Percentiles rank a stretch among this genome's conserved stretches.
phyloP scores from a whole-genome alignment of 2,797 vertebrate genomes.

The Hemibagrus guttatus region DNA sequence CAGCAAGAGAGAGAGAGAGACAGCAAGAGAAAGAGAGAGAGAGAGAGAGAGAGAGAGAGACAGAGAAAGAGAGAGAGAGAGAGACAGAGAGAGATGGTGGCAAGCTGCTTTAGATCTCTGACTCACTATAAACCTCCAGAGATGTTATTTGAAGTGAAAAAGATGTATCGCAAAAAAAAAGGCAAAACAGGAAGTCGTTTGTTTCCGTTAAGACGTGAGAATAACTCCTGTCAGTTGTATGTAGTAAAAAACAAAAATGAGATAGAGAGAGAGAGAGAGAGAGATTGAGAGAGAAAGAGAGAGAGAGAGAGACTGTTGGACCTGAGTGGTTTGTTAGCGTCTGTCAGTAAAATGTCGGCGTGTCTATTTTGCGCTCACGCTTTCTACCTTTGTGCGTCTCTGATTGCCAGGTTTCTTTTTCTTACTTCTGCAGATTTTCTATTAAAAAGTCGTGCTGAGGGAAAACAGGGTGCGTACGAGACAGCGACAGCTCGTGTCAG shows the following conservation, averaged over 20 bases:
- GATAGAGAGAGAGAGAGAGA: constrained; percentile 29
- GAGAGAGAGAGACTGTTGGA: constrained; percentile 59
- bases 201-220: constrained; percentile 59
- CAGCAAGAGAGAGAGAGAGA: too few relatives aligned
- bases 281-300: constrained; percentile 40
- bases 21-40: too few relatives aligned
- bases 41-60: too few relatives aligned
- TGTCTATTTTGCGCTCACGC: constrained; percentile 46
- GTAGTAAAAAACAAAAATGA: constrained; percentile 46
- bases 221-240: constrained; percentile 64
- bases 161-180: constrained; percentile 52
- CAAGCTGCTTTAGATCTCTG: not conserved
- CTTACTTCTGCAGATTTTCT: constrained; percentile 17
- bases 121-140: constrained; percentile 57
- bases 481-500: not conserved
- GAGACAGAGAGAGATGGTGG: not conserved
- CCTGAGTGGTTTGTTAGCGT: constrained; percentile 53
- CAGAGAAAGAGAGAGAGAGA: not conserved
- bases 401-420: constrained; percentile 26
- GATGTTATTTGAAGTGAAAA: constrained; percentile 60
- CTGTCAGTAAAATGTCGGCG: constrained; percentile 54
- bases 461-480: not conserved
- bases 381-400: constrained; percentile 53
- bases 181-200: constrained; percentile 57
- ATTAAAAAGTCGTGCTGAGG: constrained; percentile 20